A percentile compares a stretch with the other conserved stretches of the same genome.
Conservation (phyloP, 2,888 invertebrate species). For the Pyralis farinalis region DNA sequence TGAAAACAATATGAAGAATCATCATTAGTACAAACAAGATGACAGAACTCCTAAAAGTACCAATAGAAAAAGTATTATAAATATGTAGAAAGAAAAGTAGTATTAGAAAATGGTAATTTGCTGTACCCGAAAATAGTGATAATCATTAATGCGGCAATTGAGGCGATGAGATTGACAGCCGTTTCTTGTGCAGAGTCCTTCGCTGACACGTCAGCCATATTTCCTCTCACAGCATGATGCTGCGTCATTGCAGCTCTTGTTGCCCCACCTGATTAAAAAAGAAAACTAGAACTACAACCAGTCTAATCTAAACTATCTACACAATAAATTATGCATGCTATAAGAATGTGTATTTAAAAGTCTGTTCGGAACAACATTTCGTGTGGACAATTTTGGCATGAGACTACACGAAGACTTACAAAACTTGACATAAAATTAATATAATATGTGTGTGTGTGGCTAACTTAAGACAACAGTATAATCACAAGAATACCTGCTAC, state of each 20-base stretch:
- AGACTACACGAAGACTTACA: too few relatives aligned
- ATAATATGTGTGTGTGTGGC: too few relatives aligned
- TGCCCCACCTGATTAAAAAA: constrained; percentile 85
- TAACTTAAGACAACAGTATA: too few relatives aligned
- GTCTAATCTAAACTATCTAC: too few relatives aligned
- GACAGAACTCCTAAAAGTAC: constrained; percentile 83
- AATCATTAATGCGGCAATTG: constrained; percentile 88
- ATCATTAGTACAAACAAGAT: constrained; percentile 88
- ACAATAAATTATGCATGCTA: too few relatives aligned
- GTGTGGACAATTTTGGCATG: too few relatives aligned
- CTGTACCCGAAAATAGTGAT: constrained; percentile 84
- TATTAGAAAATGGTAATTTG: too few relatives aligned
- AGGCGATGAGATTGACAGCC: constrained; percentile 93
- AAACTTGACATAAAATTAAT: too few relatives aligned
- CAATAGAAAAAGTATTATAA: neutral
- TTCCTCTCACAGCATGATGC: constrained; percentile 94
- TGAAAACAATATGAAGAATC: constrained; percentile 90
- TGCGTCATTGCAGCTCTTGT: constrained; percentile 96
- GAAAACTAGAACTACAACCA: too few relatives aligned
- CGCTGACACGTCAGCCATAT: constrained; percentile 95
- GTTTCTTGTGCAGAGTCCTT: constrained; percentile 99
- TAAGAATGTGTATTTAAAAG: too few relatives aligned
- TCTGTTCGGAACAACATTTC: too few relatives aligned
- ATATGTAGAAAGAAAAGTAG: too few relatives aligned
- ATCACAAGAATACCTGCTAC: constrained; percentile 87